These are phyloP conservation scores for Rallus limicola DNA, from an alignment of 2,113 vertebrate genomes.

Conservation along the genomic window DNA sequence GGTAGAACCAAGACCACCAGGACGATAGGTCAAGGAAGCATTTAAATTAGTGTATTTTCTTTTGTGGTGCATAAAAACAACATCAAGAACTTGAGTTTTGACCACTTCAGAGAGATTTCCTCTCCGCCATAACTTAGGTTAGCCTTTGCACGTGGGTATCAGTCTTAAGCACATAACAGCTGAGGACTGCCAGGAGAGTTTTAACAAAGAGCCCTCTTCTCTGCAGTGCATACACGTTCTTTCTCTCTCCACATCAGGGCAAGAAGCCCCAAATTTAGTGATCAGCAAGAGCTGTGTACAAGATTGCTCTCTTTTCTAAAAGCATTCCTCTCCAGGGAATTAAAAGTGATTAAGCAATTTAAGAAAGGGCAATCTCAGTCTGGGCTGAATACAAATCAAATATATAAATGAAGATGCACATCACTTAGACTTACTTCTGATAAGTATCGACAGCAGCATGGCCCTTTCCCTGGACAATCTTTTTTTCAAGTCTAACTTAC, in stretches of 20 bases:
- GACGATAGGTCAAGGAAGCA: background rate
- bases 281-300: background rate
- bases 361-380: background rate
- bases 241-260: background rate
- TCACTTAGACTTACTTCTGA: background rate
- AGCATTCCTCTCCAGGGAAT: background rate
- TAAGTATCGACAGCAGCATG: background rate
- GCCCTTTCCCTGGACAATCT: background rate
- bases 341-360: background rate
- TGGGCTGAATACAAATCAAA: slow-evolving; percentile 14
- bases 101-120: background rate
- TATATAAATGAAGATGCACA: background rate
- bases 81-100: background rate
- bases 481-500: background rate
- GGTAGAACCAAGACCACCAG: background rate
- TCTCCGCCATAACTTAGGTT: background rate
- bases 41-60: background rate
- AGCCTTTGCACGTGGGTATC: background rate
- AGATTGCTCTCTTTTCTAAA: background rate
- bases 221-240: background rate
- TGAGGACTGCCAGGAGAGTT: background rate
- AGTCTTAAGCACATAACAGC: background rate
- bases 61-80: background rate
- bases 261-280: background rate
- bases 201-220: background rate